Evolutionary conservation across 2,797 vertebrate genomes (phyloP).

Genomic region (Xyrichtys novacula): DNA sequence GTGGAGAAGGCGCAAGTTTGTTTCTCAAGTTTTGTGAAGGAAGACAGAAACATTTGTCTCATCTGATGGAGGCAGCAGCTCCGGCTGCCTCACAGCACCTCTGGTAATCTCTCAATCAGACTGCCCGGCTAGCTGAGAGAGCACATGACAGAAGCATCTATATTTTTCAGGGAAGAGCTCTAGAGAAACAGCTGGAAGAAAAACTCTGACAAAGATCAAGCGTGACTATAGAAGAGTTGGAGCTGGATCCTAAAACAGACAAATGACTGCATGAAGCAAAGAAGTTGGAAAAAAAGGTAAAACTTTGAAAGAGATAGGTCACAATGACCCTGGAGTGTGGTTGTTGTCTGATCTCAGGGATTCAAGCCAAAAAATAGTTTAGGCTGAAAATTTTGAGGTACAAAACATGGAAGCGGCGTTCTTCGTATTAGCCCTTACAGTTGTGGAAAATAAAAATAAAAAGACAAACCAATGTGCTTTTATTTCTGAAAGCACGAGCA

Average conservation of each 20-base stretch:
- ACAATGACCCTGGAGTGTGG: not conserved
- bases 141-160: conserved; percentile 23
- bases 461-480: too few relatives aligned
- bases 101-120: conserved; percentile 37
- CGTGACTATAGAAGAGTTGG: conserved; percentile 1
- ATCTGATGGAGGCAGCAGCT: conserved; percentile 16
- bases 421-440: too few relatives aligned
- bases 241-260: conserved; percentile 20
- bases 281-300: conserved; percentile 1
- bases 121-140: conserved; percentile 3
- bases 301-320: conserved; percentile 13
- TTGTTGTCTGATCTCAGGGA: not conserved
- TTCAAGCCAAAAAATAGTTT: too few relatives aligned
- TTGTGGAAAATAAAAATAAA: too few relatives aligned
- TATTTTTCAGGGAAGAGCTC: conserved; percentile 11
- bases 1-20: conserved; percentile 9
- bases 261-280: conserved; percentile 19
- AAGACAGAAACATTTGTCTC: conserved; percentile 7
- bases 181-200: conserved; percentile 19
- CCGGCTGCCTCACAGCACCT: conserved; percentile 17
- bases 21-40: conserved; percentile 10
- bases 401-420: too few relatives aligned
- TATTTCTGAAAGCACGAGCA: too few relatives aligned
- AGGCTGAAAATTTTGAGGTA: too few relatives aligned
- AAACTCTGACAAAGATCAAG: conserved; percentile 25